Percentiles rank a stretch among this genome's conserved stretches.
These are phyloP conservation scores for Chloroceryle amazona DNA, from an alignment of 2,797 vertebrate species.

Conservation along the genomic window DNA sequence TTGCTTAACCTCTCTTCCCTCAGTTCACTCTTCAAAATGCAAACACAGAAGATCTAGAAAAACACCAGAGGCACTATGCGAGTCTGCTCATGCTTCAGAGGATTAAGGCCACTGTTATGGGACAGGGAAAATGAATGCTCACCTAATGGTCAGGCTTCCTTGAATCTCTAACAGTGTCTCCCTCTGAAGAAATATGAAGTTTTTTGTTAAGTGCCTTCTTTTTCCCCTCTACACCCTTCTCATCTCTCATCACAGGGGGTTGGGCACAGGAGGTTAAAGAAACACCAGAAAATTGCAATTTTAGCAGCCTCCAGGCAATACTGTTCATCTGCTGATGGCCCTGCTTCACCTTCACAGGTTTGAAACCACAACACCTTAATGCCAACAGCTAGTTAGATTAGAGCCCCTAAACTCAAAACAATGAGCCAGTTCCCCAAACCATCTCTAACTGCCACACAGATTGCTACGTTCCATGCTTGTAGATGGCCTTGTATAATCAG, in stretches of 20 bases:
- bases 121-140: not conserved
- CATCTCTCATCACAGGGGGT: not conserved
- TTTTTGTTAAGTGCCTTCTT: not conserved
- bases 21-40: not conserved
- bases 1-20: not conserved
- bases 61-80: not conserved
- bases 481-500: not conserved
- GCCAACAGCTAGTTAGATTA: not conserved
- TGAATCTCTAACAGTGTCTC: not conserved
- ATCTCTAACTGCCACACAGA: not conserved
- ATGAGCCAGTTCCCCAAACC: not conserved
- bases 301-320: not conserved
- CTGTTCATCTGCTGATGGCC: not conserved
- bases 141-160: not conserved
- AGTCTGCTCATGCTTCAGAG: not conserved
- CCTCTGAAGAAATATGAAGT: not conserved
- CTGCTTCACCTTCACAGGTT: not conserved
- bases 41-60: not conserved
- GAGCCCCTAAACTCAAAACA: not conserved
- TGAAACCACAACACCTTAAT: not conserved
- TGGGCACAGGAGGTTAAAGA: not conserved
- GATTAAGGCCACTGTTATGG: not conserved
- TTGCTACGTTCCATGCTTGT: fast-evolving
- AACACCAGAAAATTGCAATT: not conserved
- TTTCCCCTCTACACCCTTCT: not conserved